phyloP scores from a whole-genome alignment of 2,888 invertebrate genomes.

The Microplitis manilae region DNA sequence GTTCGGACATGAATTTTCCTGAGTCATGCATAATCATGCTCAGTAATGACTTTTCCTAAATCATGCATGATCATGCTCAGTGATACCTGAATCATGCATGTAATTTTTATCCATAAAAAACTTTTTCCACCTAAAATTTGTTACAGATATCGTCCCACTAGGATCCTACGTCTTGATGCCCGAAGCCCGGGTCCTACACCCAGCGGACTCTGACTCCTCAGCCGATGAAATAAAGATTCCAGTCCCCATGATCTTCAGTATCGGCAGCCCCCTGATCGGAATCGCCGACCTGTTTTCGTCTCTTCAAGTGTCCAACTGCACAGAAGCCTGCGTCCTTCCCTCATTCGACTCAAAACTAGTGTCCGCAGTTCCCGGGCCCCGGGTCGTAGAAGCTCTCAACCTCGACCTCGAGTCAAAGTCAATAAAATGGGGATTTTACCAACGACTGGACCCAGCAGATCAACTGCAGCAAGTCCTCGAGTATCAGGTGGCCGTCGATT shows the following conservation, averaged over 20 bases:
- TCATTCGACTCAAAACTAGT: neutral
- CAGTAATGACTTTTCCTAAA: too few species aligned
- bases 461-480: neutral
- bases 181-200: neutral
- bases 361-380: neutral
- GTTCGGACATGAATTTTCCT: too few species aligned
- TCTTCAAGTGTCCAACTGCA: neutral
- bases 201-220: neutral
- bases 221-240: neutral
- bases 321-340: neutral
- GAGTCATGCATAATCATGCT: too few species aligned
- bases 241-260: neutral
- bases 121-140: neutral
- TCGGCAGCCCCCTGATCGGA: neutral
- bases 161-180: neutral
- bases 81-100: too few species aligned
- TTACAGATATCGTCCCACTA: neutral
- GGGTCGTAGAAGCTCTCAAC: neutral
- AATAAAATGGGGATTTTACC: neutral
- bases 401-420: neutral
- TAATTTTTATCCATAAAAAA: too few species aligned
- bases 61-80: too few species aligned
- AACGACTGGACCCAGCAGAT: neutral
- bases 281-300: neutral
- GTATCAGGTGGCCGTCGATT: neutral